These are phyloP conservation scores for Hypotaenidia philippensis DNA, from an alignment of 2,797 vertebrate genomes.

Conservation along the genomic window DNA sequence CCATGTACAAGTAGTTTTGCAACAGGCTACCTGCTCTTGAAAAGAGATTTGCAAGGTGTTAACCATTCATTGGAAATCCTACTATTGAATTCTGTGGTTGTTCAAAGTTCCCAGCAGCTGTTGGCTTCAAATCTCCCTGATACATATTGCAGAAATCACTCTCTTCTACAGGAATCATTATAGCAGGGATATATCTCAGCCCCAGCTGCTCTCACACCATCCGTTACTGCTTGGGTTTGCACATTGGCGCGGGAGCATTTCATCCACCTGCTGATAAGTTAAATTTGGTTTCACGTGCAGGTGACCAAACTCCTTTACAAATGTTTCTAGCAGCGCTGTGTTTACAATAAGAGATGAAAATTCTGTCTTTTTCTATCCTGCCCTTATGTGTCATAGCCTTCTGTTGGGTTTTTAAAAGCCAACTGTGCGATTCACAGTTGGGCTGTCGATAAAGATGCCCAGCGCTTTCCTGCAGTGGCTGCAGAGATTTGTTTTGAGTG, in stretches of 20 bases:
- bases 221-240: background rate
- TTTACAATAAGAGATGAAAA: background rate
- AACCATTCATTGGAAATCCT: constrained; percentile 34
- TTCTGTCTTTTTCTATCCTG: background rate
- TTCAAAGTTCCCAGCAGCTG: constrained; percentile 25
- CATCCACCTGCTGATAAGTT: background rate
- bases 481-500: background rate
- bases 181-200: constrained; percentile 11
- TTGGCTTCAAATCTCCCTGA: background rate
- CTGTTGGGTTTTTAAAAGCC: background rate
- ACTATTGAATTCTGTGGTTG: constrained; percentile 1
- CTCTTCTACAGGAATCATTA: background rate
- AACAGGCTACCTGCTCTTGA: background rate
- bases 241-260: accelerated
- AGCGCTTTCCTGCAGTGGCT: background rate
- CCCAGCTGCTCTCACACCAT: background rate
- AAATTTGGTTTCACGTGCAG: background rate
- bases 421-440: background rate
- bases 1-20: accelerated
- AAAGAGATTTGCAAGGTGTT: constrained; percentile 45
- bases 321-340: background rate
- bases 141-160: constrained; percentile 7
- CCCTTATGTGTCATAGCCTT: background rate
- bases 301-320: constrained; percentile 8
- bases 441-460: background rate